Conservation (phyloP, 2,797 vertebrate genomes). For the Anabas testudineus region DNA sequence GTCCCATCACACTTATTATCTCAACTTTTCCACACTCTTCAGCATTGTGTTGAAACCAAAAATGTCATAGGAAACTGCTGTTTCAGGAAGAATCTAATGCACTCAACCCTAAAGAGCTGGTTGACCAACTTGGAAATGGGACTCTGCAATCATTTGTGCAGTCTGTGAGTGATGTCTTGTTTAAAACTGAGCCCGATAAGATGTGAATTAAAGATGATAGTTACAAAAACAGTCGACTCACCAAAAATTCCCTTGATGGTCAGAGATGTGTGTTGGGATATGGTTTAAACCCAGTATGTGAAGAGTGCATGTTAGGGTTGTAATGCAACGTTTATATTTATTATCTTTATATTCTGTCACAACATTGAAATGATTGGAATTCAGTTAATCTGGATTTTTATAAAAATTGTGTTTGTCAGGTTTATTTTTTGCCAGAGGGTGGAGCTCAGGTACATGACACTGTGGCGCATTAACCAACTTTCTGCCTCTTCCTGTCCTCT, state of each 20-base stretch:
- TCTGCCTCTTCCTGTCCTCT: not conserved
- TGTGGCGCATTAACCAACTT: not conserved
- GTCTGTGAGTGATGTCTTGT: slow-evolving; percentile 15
- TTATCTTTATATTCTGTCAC: too few relatives aligned
- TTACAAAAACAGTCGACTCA: too few relatives aligned
- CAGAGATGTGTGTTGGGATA: too few relatives aligned
- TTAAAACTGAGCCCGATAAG: slow-evolving; percentile 28
- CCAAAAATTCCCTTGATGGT: too few relatives aligned
- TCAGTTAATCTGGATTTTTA: too few relatives aligned
- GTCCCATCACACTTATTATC: slow-evolving; percentile 25
- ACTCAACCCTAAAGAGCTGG: slow-evolving; percentile 9
- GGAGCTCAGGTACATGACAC: not conserved
- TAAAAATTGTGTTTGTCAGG: too few relatives aligned
- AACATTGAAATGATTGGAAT: too few relatives aligned
- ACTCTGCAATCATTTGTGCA: slow-evolving; percentile 32
- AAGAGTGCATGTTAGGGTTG: not conserved
- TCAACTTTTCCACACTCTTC: slow-evolving; percentile 38
- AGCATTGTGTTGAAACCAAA: slow-evolving; percentile 5
- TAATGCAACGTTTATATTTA: too few relatives aligned
- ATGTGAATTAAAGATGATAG: slow-evolving; percentile 1
- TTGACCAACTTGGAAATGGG: slow-evolving; percentile 12
- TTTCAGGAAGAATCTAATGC: slow-evolving; percentile 35
- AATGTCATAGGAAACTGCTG: slow-evolving; percentile 29
- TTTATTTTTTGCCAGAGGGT: too few relatives aligned
- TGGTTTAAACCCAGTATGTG: not conserved